Conservation (phyloP, 2,888 invertebrate genomes). For the Napeogenes inachia region DNA sequence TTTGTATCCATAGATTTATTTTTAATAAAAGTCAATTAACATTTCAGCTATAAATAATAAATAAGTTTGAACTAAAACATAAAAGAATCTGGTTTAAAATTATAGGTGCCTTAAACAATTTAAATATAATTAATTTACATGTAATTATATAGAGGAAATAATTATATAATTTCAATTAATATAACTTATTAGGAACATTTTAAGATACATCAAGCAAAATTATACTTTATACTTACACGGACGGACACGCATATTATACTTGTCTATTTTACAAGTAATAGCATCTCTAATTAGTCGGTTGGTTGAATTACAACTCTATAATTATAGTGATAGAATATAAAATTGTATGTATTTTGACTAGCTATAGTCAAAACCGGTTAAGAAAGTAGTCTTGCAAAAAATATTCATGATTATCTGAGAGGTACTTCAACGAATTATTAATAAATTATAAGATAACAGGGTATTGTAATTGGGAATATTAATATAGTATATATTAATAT, state of each 20-base stretch:
- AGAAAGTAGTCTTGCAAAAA: constrained; percentile 32
- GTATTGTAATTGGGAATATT: too few relatives aligned
- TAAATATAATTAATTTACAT: too few relatives aligned
- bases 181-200: background rate
- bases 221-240: background rate
- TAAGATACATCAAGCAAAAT: background rate
- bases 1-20: too few relatives aligned
- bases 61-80: too few relatives aligned
- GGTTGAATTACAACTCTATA: constrained; percentile 6
- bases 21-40: too few relatives aligned
- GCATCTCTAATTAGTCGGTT: background rate
- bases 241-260: background rate
- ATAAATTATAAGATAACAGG: background rate
- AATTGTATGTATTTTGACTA: constrained; percentile 20
- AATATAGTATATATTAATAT: too few relatives aligned
- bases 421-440: constrained; percentile 5
- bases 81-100: too few relatives aligned
- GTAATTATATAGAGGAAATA: too few relatives aligned
- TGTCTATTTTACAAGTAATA: background rate
- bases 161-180: background rate
- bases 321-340: constrained; percentile 2
- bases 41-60: too few relatives aligned
- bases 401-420: constrained; percentile 24
- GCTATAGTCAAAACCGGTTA: constrained; percentile 29
- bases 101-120: too few relatives aligned